These are phyloP conservation scores for Phragmatobia fuliginosa DNA, from an alignment of 2,888 invertebrate species.

Conservation along the genomic window DNA sequence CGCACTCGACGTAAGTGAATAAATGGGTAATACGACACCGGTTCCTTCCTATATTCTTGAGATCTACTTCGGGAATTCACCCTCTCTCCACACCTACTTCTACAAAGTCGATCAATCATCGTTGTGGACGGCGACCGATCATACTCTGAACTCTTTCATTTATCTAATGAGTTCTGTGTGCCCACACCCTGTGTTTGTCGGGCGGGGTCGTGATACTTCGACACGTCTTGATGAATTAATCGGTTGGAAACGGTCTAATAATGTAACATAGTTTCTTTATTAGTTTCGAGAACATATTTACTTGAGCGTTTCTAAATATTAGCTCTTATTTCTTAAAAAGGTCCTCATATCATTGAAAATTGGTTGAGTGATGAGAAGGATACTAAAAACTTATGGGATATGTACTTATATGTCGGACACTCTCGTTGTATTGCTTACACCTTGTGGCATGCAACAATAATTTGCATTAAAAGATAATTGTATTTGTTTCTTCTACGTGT, in stretches of 20 bases:
- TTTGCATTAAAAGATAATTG: neutral
- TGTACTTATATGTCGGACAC: neutral
- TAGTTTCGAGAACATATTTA: conserved; percentile 9
- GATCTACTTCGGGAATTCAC: conserved; percentile 47
- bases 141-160: conserved; percentile 83
- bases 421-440: neutral
- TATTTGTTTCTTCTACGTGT: neutral
- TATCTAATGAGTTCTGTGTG: conserved; percentile 73
- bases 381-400: neutral
- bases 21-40: conserved; percentile 76
- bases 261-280: conserved; percentile 42
- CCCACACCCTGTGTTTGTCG: conserved; percentile 60
- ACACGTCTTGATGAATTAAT: conserved; percentile 76
- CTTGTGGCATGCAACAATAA: neutral
- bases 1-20: conserved; percentile 74
- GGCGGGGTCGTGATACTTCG: conserved; percentile 61
- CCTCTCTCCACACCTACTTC: conserved; percentile 35
- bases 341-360: neutral
- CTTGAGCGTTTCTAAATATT: conserved; percentile 8
- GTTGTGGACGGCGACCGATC: conserved; percentile 57
- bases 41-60: conserved; percentile 60
- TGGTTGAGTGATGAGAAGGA: neutral
- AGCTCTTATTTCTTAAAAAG: neutral
- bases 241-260: conserved; percentile 58
- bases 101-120: conserved; percentile 53